Evolutionary conservation across 2,797 vertebrate species (phyloP).

Genomic region (Gobionotothen gibberifrons): DNA sequence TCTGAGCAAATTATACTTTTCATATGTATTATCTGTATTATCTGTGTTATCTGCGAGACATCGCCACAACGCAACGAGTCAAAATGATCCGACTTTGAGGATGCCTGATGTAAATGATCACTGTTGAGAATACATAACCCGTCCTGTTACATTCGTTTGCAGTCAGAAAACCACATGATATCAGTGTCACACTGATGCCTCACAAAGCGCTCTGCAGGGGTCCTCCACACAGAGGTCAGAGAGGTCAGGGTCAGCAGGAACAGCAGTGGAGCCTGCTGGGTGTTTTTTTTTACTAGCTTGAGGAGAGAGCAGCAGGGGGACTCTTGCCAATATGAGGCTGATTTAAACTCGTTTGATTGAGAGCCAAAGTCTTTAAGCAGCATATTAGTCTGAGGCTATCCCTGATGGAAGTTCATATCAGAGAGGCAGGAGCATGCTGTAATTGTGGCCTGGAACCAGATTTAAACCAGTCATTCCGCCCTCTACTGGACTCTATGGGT

Average conservation of each 20-base stretch:
- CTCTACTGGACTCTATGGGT: too few relatives aligned
- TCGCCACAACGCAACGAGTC: too few relatives aligned
- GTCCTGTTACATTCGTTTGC: slow-evolving; percentile 10
- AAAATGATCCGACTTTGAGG: too few relatives aligned
- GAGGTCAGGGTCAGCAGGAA: slow-evolving; percentile 30
- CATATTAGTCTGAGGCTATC: slow-evolving; percentile 7
- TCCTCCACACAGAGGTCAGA: slow-evolving; percentile 17
- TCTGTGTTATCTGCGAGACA: too few relatives aligned
- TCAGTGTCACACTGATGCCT: slow-evolving; percentile 11
- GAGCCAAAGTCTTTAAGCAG: background rate
- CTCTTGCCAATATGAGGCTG: background rate
- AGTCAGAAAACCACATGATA: slow-evolving; percentile 11
- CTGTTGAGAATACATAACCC: slow-evolving; percentile 21
- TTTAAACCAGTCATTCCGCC: background rate
- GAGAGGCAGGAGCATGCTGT: background rate
- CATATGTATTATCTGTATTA: too few relatives aligned
- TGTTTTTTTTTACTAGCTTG: slow-evolving; percentile 10
- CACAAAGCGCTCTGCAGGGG: background rate
- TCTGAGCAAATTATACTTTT: too few relatives aligned
- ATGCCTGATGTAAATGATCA: slow-evolving; percentile 30
- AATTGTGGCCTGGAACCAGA: background rate
- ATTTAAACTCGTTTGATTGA: slow-evolving; percentile 27
- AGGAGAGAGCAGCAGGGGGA: background rate
- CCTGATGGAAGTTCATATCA: background rate
- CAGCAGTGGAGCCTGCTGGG: background rate